Evolutionary conservation across 1,140 invertebrate genomes (phyloP).

Genomic region (Drosophila baimaii): DNA sequence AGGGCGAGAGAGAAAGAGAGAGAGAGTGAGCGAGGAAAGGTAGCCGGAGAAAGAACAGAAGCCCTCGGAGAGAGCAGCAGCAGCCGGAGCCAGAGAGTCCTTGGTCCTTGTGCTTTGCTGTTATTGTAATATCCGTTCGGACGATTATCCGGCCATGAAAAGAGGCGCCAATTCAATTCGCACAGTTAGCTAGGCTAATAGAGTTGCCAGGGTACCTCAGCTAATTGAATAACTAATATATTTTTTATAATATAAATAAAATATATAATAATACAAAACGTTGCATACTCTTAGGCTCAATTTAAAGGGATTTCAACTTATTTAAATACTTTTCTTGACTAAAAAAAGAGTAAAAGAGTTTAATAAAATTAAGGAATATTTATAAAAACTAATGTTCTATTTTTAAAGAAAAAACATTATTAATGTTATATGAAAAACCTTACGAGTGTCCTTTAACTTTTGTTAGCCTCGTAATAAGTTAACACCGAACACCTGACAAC

Average conservation of each 20-base stretch:
- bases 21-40: constrained; percentile 2
- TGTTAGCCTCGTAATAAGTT: neutral
- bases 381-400: too few species aligned
- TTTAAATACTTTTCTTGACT: neutral
- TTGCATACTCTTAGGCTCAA: too few species aligned
- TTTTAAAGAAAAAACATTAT: too few species aligned
- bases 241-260: neutral
- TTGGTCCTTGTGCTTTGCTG: constrained; percentile 9
- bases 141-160: constrained; percentile 64
- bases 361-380: too few species aligned
- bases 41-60: constrained; percentile 28
- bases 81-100: constrained; percentile 29
- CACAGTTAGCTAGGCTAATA: constrained; percentile 29
- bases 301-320: neutral
- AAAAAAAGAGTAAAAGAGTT: too few species aligned
- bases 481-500: constrained; percentile 1
- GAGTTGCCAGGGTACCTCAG: constrained; percentile 13
- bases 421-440: too few species aligned
- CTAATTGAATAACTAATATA: neutral
- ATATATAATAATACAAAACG: neutral
- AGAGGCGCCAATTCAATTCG: constrained; percentile 66
- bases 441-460: too few species aligned
- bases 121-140: constrained; percentile 53
- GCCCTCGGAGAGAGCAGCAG: constrained; percentile 13
- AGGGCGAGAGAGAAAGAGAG: constrained; percentile 13